Evolutionary conservation across 2,113 vertebrate genomes (phyloP).

Genomic region (Corythoichthys intestinalis): DNA sequence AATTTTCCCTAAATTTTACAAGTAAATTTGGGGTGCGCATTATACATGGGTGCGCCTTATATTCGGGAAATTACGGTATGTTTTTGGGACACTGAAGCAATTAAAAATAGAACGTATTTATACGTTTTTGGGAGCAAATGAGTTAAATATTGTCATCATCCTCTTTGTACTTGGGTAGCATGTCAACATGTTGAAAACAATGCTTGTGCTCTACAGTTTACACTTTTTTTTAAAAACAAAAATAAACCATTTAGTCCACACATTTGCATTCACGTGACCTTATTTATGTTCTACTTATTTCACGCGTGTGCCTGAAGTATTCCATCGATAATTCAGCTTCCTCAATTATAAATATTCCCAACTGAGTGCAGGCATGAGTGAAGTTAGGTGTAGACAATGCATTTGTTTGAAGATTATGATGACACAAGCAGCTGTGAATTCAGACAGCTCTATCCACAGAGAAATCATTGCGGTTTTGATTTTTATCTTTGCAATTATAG

Average conservation of each 20-base stretch:
- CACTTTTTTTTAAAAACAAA: constrained; percentile 22
- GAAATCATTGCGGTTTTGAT: constrained; percentile 63
- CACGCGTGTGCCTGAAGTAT: neutral
- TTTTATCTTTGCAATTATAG: constrained; percentile 70
- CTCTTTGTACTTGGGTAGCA: constrained; percentile 51
- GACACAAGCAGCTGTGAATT: constrained; percentile 55
- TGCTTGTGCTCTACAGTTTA: constrained; percentile 23
- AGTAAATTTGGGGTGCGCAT: no score
- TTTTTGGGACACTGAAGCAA: no score
- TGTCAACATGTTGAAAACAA: constrained; percentile 44
- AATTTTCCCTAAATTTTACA: no score
- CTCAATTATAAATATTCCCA: constrained; percentile 14
- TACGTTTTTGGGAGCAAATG: no score
- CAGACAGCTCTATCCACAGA: constrained; percentile 56
- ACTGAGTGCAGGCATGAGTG: constrained; percentile 16
- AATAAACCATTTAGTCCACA: no score
- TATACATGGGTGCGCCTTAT: no score
- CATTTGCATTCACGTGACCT: no score
- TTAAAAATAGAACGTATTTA: no score
- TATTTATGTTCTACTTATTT: constrained; percentile 3
- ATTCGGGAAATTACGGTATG: no score
- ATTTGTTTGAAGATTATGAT: constrained; percentile 60
- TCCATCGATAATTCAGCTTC: constrained; percentile 4
- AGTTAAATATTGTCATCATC: constrained; percentile 51
- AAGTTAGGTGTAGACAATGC: constrained; percentile 23